Evolutionary conservation across 2,888 invertebrate genomes (phyloP).

Genomic region (Philaethria dido): DNA sequence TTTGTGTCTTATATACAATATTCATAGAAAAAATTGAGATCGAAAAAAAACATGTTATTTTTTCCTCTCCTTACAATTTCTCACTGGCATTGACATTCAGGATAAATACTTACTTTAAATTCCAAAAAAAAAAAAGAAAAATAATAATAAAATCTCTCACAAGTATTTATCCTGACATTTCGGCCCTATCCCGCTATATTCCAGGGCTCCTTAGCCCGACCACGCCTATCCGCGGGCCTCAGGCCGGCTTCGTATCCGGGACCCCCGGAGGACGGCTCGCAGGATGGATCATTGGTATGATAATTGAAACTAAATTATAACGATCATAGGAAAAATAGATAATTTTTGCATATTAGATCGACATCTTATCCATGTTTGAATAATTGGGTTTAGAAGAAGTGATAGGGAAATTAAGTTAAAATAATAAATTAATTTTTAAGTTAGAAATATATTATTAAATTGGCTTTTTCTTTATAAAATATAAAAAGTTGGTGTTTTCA

Average conservation of each 20-base stretch:
- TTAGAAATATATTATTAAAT: too few species aligned
- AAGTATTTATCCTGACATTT: constrained; percentile 8
- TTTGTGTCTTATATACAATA: too few species aligned
- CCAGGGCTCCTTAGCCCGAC: constrained; percentile 80
- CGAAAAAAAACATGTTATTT: constrained; percentile 8
- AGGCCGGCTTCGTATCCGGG: constrained; percentile 77
- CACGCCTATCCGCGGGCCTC: constrained; percentile 68
- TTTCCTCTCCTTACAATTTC: background rate
- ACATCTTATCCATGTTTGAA: background rate
- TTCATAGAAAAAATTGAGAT: too few species aligned
- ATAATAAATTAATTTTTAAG: too few species aligned
- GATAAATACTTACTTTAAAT: background rate
- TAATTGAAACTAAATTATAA: constrained; percentile 17
- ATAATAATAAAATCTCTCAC: background rate
- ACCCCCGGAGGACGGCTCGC: constrained; percentile 82
- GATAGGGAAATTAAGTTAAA: background rate
- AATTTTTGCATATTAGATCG: background rate
- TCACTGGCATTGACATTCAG: constrained; percentile 12
- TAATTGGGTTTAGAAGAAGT: background rate
- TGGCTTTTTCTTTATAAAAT: too few species aligned
- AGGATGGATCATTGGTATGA: constrained; percentile 86
- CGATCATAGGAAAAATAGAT: too few species aligned
- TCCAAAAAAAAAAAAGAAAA: background rate
- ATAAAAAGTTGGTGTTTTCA: too few species aligned
- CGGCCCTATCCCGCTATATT: constrained; percentile 28